These are phyloP conservation scores for Nyctereutes procyonoides DNA, from an alignment of 2,113 vertebrate genomes.

Conservation along the genomic window DNA sequence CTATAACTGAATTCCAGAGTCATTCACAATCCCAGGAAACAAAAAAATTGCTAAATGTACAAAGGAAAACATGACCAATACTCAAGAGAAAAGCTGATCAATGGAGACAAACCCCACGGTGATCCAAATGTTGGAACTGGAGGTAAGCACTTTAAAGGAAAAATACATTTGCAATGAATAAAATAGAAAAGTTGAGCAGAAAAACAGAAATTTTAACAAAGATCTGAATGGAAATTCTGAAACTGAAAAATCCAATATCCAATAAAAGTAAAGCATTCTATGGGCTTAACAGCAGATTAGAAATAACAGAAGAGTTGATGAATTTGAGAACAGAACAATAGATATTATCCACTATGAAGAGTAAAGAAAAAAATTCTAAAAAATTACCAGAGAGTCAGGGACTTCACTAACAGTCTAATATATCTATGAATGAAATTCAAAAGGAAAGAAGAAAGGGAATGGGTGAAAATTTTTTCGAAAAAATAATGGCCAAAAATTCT, in stretches of 20 bases:
- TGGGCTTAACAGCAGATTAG: neutral
- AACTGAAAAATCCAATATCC: neutral
- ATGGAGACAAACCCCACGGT: neutral
- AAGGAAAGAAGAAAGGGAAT: neutral
- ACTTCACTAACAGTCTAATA: neutral
- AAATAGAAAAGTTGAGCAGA: neutral
- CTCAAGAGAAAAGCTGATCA: conserved; percentile 11
- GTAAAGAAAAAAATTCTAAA: neutral
- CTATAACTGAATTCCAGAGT: neutral
- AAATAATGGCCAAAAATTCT: neutral
- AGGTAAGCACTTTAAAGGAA: conserved; percentile 25
- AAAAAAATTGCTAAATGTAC: neutral
- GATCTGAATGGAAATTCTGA: neutral
- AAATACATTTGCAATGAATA: neutral
- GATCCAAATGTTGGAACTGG: neutral
- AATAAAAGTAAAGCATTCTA: neutral
- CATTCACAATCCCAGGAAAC: neutral
- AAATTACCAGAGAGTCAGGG: neutral
- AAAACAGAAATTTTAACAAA: conserved; percentile 17
- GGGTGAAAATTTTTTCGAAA: neutral
- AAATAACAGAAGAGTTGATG: neutral
- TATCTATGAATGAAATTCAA: neutral
- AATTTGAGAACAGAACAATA: neutral
- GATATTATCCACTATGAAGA: neutral
- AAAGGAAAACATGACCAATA: neutral